These are phyloP conservation scores for Bombus soroeensis DNA, from an alignment of 1,140 invertebrate species.

Conservation along the genomic window DNA sequence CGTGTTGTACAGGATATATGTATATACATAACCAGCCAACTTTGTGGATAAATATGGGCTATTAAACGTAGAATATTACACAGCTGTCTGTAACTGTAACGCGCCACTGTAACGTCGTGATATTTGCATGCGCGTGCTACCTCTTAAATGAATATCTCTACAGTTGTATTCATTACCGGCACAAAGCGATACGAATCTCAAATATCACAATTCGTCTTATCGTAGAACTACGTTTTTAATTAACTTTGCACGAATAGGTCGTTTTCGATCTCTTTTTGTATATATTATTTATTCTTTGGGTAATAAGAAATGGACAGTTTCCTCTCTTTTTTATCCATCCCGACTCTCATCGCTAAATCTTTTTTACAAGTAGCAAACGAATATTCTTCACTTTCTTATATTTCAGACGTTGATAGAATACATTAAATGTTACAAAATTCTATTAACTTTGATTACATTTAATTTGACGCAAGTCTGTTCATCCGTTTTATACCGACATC, in stretches of 20 bases:
- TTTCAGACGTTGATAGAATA: background rate
- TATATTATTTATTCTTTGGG: too few species aligned
- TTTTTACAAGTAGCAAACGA: background rate
- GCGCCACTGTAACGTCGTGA: background rate
- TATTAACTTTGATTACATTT: background rate
- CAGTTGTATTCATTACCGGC: background rate
- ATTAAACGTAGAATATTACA: slow-evolving; percentile 49
- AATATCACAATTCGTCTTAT: background rate
- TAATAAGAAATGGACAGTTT: background rate
- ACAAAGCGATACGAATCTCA: background rate
- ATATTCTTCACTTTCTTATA: background rate
- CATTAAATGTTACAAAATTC: background rate
- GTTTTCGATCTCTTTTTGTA: too few species aligned
- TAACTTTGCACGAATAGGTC: background rate
- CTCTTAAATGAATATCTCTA: background rate
- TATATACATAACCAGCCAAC: slow-evolving; percentile 14
- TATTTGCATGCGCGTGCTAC: slow-evolving; percentile 16
- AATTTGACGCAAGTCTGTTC: background rate
- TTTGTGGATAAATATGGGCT: slow-evolving; percentile 28
- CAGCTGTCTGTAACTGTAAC: slow-evolving; percentile 43
- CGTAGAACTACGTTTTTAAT: background rate
- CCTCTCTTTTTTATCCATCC: background rate
- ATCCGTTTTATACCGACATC: too few species aligned
- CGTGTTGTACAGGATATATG: background rate
- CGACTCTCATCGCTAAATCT: background rate